A percentile compares a stretch with the other conserved stretches of the same genome.
Conservation (phyloP, 2,797 vertebrate species). For the Gallinago solitaria region DNA sequence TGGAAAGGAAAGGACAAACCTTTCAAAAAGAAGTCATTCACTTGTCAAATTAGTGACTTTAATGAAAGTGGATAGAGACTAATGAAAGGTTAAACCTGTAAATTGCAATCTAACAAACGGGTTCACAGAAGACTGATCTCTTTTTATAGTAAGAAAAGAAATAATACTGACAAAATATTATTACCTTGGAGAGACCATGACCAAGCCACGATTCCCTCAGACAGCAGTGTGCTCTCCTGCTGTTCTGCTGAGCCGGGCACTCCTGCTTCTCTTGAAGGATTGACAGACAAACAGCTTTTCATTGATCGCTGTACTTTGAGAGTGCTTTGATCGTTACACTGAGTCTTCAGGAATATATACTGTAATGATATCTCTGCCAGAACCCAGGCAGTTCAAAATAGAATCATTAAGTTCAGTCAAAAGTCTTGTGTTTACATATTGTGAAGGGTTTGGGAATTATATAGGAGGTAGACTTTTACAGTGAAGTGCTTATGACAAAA, state of each 20-base stretch:
- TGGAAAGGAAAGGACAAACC: slow-evolving; percentile 35
- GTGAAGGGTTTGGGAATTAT: neutral
- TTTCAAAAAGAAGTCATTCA: slow-evolving; percentile 50
- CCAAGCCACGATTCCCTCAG: neutral
- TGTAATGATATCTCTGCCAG: slow-evolving; percentile 19
- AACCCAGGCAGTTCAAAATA: slow-evolving; percentile 15
- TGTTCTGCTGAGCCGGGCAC: slow-evolving; percentile 14
- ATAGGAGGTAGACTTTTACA: neutral
- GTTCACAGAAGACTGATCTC: slow-evolving; percentile 4
- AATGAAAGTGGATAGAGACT: slow-evolving; percentile 57
- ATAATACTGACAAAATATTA: slow-evolving; percentile 50
- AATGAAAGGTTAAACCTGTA: slow-evolving; percentile 65
- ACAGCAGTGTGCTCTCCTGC: neutral
- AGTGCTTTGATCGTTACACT: slow-evolving; percentile 17
- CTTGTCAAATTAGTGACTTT: slow-evolving; percentile 61
- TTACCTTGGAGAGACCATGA: neutral
- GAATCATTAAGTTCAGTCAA: slow-evolving; percentile 20
- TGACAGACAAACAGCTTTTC: slow-evolving; percentile 48
- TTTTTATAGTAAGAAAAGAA: slow-evolving; percentile 18
- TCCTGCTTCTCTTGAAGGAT: slow-evolving; percentile 15
- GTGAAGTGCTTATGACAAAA: neutral
- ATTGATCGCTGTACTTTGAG: slow-evolving; percentile 34
- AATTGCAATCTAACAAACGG: slow-evolving; percentile 56
- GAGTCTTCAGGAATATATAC: slow-evolving; percentile 21
- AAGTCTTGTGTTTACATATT: slow-evolving; percentile 9